Conservation (phyloP, 2,797 vertebrate genomes). For the Molossus molossus region DNA sequence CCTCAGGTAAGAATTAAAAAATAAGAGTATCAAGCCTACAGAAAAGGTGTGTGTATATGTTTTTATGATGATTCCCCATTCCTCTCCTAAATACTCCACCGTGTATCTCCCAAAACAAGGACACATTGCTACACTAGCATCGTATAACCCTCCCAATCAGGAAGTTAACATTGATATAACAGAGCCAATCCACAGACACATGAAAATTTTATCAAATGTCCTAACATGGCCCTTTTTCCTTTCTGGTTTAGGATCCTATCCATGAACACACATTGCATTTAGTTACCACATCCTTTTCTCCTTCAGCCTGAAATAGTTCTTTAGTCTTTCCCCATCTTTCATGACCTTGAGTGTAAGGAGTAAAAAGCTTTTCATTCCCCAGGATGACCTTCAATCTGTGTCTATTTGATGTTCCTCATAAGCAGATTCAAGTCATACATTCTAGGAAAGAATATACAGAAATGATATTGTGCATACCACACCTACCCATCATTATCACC, state of each 20-base stretch:
- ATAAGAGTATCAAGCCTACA: slow-evolving; percentile 46
- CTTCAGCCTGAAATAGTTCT: neutral
- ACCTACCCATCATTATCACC: neutral
- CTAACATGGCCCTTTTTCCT: neutral
- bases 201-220: slow-evolving; percentile 58
- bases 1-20: too few relatives aligned
- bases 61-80: slow-evolving; percentile 19
- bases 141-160: neutral
- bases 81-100: slow-evolving; percentile 32
- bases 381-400: neutral
- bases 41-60: neutral
- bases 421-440: neutral
- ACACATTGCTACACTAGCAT: neutral
- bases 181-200: slow-evolving; percentile 17
- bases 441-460: neutral
- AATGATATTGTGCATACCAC: neutral
- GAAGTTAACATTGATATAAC: slow-evolving; percentile 7
- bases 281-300: neutral
- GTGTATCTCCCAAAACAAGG: slow-evolving; percentile 3
- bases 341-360: neutral
- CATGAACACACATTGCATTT: neutral
- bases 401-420: neutral
- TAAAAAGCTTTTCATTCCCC: slow-evolving; percentile 16
- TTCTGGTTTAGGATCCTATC: slow-evolving; percentile 34
- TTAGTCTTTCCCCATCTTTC: slow-evolving; percentile 40